phyloP scores from a whole-genome alignment of 2,888 invertebrate genomes.

The Pollenia amentaria region DNA sequence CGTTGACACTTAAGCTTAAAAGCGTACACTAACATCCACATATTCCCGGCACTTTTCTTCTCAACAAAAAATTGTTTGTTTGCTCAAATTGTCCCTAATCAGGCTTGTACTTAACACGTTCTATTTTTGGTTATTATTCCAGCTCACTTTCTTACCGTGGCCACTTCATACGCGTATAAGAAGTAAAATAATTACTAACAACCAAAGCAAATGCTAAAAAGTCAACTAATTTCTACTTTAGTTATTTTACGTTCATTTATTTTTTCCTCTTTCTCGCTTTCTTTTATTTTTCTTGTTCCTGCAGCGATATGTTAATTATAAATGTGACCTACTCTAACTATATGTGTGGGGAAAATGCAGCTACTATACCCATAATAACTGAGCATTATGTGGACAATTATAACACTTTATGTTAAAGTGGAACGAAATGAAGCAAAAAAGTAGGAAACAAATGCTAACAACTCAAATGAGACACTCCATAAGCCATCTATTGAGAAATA shows the following conservation, averaged over 20 bases:
- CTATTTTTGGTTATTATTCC: constrained; percentile 59
- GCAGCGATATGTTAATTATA: constrained; percentile 69
- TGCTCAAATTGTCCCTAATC: constrained; percentile 43
- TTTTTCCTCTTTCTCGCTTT: constrained; percentile 5
- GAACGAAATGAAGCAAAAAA: constrained; percentile 11
- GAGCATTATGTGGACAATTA: constrained; percentile 57
- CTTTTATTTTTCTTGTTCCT: constrained; percentile 25
- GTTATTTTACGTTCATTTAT: constrained; percentile 41
- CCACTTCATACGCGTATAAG: constrained; percentile 41
- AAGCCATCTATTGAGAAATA: constrained; percentile 43
- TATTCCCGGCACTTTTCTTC: neutral
- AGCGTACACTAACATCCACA: neutral
- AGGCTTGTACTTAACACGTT: constrained; percentile 52
- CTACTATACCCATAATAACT: constrained; percentile 35
- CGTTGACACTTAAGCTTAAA: constrained; percentile 5
- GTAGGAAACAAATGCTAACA: constrained; percentile 38
- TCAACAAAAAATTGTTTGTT: neutral
- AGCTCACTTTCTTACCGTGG: constrained; percentile 52
- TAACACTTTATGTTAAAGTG: constrained; percentile 54
- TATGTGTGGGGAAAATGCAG: neutral
- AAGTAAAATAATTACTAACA: constrained; percentile 64
- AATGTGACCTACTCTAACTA: constrained; percentile 60
- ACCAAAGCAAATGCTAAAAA: constrained; percentile 50
- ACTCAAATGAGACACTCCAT: constrained; percentile 23
- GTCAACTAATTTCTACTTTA: constrained; percentile 68